Percentiles rank a stretch among this genome's conserved stretches.
phyloP scores from a whole-genome alignment of 35 echinoderm and acorn worm species.

The Ophiothrix spiculata region DNA sequence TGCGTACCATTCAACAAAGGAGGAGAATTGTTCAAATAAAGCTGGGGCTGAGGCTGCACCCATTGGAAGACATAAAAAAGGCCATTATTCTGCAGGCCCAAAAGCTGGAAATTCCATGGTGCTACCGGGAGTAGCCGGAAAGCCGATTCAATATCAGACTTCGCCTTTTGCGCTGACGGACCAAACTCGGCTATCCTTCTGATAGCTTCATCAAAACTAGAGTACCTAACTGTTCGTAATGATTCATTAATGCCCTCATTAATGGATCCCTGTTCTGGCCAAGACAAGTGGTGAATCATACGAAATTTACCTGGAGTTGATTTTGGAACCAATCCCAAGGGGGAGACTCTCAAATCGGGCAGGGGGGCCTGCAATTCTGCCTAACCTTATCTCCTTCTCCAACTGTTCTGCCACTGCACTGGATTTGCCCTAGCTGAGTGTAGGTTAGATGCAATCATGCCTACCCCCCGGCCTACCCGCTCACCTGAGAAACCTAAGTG shows the following conservation, averaged over 20 bases:
- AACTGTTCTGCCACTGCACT: not conserved
- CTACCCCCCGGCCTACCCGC: too few relatives aligned
- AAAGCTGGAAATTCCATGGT: too few relatives aligned
- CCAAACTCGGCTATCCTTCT: too few relatives aligned
- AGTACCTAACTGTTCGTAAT: not conserved
- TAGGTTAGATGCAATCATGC: not conserved
- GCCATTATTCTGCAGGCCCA: too few relatives aligned
- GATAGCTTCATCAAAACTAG: too few relatives aligned
- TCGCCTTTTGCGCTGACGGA: too few relatives aligned
- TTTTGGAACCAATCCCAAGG: conserved; percentile 11
- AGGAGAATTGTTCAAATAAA: too few relatives aligned
- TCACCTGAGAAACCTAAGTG: not conserved
- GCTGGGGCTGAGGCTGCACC: too few relatives aligned
- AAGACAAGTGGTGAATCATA: conserved; percentile 5
- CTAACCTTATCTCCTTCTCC: not conserved
- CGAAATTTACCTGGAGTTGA: not conserved
- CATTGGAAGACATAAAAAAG: too few relatives aligned
- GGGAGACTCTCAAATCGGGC: not conserved
- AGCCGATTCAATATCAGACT: too few relatives aligned
- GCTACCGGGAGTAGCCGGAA: too few relatives aligned
- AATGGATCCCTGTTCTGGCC: not conserved
- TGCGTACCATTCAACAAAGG: too few relatives aligned
- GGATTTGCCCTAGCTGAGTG: not conserved
- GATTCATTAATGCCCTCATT: not conserved
- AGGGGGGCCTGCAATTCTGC: conserved; percentile 16